Percentiles rank a stretch among this genome's conserved stretches.
phyloP scores from a whole-genome alignment of 2,888 invertebrate genomes.

The Mamestra brassicae region DNA sequence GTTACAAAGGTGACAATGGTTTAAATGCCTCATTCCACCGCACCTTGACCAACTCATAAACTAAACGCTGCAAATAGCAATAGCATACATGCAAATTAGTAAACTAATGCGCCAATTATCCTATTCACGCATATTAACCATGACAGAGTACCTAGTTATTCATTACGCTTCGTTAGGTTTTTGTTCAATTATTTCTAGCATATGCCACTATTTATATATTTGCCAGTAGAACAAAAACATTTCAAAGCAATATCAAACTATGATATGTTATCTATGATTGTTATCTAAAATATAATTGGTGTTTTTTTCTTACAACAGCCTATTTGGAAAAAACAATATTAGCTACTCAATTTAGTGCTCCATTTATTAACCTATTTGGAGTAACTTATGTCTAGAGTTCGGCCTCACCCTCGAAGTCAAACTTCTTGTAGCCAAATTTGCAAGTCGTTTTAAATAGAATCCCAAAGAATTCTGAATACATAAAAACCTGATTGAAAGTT shows the following conservation, averaged over 20 bases:
- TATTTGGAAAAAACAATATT: no score
- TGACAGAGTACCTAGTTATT: conserved; percentile 26
- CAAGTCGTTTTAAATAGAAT: background rate
- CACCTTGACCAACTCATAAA: background rate
- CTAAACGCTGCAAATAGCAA: conserved; percentile 17
- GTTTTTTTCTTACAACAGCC: no score
- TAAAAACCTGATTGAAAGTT: background rate
- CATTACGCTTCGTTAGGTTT: conserved; percentile 9
- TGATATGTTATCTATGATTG: no score
- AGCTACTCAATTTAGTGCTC: conserved; percentile 9
- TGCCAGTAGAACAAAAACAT: background rate
- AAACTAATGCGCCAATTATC: conserved; percentile 21
- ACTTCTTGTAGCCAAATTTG: no score
- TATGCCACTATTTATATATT: background rate
- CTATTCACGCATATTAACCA: conserved; percentile 22
- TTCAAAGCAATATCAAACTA: no score
- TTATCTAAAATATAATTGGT: no score
- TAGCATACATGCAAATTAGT: conserved; percentile 20
- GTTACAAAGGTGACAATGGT: background rate
- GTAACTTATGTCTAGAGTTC: no score
- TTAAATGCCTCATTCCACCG: background rate
- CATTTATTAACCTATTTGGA: background rate
- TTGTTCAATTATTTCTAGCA: conserved; percentile 24
- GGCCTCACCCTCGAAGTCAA: no score
- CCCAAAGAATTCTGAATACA: background rate